phyloP scores from a whole-genome alignment of 2,797 vertebrate species.

The Euphonia xanthogaster region DNA sequence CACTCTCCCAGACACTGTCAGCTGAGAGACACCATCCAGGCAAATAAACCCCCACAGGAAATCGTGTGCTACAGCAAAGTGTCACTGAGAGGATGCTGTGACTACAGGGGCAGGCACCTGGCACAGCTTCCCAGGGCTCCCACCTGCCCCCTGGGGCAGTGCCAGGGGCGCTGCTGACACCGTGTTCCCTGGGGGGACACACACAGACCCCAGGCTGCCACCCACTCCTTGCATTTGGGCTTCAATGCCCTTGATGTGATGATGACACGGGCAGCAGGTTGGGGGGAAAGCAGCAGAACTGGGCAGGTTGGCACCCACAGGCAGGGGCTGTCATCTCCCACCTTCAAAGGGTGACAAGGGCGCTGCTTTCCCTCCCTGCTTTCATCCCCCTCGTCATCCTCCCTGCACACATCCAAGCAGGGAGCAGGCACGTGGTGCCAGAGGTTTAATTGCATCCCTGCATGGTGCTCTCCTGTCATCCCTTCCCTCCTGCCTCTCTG shows the following conservation, averaged over 20 bases:
- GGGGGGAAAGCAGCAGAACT: not conserved
- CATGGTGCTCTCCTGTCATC: not conserved
- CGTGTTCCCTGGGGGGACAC: not conserved
- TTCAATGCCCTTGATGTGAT: not conserved
- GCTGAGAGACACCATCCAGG: not conserved
- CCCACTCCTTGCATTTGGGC: rapidly evolving
- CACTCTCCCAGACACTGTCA: not conserved
- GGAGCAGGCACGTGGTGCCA: rapidly evolving
- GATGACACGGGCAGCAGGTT: not conserved
- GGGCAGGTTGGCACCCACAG: not conserved
- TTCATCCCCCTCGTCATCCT: slow-evolving; percentile 3
- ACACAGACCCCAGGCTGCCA: rapidly evolving
- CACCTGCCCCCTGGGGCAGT: rapidly evolving
- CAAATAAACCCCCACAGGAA: not conserved
- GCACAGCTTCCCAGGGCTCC: not conserved
- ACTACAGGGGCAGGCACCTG: not conserved
- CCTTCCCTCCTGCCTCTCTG: not conserved
- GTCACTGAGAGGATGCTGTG: not conserved
- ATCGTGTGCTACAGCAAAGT: not conserved
- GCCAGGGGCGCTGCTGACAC: not conserved
- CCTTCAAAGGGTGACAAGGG: not conserved
- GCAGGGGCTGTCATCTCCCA: not conserved
- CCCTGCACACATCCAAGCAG: not conserved
- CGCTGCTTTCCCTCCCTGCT: not conserved
- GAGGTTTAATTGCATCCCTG: slow-evolving; percentile 23